Evolutionary conservation across 1,140 invertebrate genomes (phyloP), one percentile per base, ranked within the genome.

Genomic region (Bombyx mandarina): DNA sequence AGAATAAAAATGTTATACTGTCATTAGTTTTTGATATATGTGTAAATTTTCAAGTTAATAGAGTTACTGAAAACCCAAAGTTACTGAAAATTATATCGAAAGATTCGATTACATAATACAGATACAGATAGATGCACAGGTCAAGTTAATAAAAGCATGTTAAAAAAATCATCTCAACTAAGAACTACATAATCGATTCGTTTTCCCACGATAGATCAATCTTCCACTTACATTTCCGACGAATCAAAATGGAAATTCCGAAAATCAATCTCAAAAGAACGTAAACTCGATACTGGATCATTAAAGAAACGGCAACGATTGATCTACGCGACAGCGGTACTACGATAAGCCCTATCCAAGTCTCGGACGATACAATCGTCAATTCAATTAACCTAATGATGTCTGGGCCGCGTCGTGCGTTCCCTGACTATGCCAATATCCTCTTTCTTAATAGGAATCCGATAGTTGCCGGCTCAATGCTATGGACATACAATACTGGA

Each of bases 351-450:
- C 68, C 61, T 65, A 62, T 69, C 69, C 69, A 69, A 72, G 26
- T 63, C 52, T 52, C 9, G 45, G 47, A 52, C 60, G 67, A 79
- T 77, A 67, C 56, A 60, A 76, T 76, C 75, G 65, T 63, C 67
- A 66, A 72, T 76, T 79, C 75, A 77, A 79, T 79, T 77, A 79
- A 69, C 63, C 65, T 78, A 76, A 78, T 76, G 76, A 78, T 71
- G 67, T 67, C 61, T 66, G 55, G 58, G 57, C 63, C 51, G 45
- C 58, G 55, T 49, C 62, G 56, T 59, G 57, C 48, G 57, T 51
- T 35, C 50, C 6, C 50, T 35, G 22, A 35, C 22, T 65, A 57
- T 54, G 45, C 47, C 56, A 58, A 63, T 58, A 53, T 43, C 52
- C 22, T 51, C 56, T 58, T 61, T 54, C 58, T 52, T 61, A 60